Evolutionary conservation across 1,140 invertebrate genomes (phyloP), one percentile per base, ranked within the genome.

Genomic region (Solenopsis fugax): DNA sequence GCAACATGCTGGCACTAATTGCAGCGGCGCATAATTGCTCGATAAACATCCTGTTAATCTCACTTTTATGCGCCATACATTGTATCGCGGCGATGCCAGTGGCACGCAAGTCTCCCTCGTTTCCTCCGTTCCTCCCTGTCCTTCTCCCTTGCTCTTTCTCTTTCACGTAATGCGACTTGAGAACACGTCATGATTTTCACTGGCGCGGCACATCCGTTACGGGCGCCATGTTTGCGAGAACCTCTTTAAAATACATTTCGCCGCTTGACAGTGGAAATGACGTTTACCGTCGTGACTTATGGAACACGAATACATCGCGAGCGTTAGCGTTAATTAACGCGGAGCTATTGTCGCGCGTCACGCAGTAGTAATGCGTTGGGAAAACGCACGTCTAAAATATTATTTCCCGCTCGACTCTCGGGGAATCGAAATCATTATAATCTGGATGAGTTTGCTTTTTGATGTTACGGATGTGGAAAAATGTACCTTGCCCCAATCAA

Each of bases 1-100:
- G 76, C 81, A 82, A 71, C 80, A 86, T 88, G 89, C 69, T 88
- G 91, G 54, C 87, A 91, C 92, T 94, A 93, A 93, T 93, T 94
- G 92, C 92, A 72, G 73, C 75, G 76, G 71, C 86, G 89, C 86
- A 90, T 95, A 94, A 95, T 95, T 94, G 93, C 93, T 95, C 92
- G 94, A 95, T 95, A 94, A 95, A 95, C 94, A 95, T 95, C 93
- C 93, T 92, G 93, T 93, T 94, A 94, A 95, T 95, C 93, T 92
- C 93, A 88, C 93, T 94, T 93, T 93, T 93, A 89, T 86, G 84
- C 85, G 65, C 62, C 73, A 77, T 86, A 90, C 91, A 91, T 89
- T 89, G 88, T 92, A 78, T 45, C 77, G 52, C 29, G 87, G 21
- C 65, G 37, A 37, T 67, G 72, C 21, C 21, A 12, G 76, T n/a